phyloP scores from a whole-genome alignment of 2,797 vertebrate species.

The Adelosebastes latens region DNA sequence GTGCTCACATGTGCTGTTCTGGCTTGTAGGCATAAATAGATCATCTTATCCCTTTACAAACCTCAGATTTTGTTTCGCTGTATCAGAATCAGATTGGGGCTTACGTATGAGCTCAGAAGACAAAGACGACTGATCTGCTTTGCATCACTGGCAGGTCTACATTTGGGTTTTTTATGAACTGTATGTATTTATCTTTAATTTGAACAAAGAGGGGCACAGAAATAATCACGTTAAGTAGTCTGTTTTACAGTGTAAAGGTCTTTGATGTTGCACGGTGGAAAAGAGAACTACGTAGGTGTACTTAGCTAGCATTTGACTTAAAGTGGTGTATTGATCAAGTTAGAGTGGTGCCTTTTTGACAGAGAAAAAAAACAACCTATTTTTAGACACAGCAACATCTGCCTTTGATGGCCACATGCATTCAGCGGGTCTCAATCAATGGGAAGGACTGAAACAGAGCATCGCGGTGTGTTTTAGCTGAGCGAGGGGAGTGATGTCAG shows the following conservation, averaged over 20 bases:
- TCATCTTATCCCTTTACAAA: slow-evolving; percentile 44
- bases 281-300: background rate
- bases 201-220: slow-evolving; percentile 15
- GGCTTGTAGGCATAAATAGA: slow-evolving; percentile 37
- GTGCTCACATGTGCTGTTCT: slow-evolving; percentile 9
- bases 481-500: background rate
- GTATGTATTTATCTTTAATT: background rate
- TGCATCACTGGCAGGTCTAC: slow-evolving; percentile 20
- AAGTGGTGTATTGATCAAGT: slow-evolving; percentile 17
- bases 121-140: slow-evolving; percentile 27
- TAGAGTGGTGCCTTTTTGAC: background rate
- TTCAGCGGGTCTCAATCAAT: slow-evolving; percentile 14
- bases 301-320: background rate
- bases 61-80: slow-evolving; percentile 11
- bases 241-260: background rate
- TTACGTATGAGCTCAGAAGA: slow-evolving; percentile 8
- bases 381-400: background rate
- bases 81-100: slow-evolving; percentile 35
- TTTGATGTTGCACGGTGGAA: slow-evolving; percentile 9
- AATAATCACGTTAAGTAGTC: slow-evolving; percentile 11
- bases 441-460: background rate
- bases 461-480: background rate
- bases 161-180: background rate
- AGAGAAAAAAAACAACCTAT: background rate
- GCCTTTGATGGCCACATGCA: background rate